phyloP scores from a whole-genome alignment of 2,113 vertebrate genomes.

The Brevimyrus niger region DNA sequence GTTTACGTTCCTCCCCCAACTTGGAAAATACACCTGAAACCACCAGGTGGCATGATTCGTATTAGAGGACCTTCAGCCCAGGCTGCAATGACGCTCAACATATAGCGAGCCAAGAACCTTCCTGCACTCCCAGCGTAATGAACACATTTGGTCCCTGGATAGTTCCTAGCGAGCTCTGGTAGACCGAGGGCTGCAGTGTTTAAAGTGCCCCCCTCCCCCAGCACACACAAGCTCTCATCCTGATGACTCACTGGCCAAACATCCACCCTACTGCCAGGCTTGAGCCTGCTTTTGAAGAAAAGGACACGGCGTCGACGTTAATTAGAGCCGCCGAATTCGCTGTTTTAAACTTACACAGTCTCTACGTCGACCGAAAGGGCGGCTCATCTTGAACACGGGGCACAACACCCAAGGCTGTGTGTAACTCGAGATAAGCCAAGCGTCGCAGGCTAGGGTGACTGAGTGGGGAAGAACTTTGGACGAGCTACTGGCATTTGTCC shows the following conservation, averaged over 20 bases:
- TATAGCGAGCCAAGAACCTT: background rate
- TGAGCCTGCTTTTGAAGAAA: background rate
- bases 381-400: background rate
- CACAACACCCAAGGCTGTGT: background rate
- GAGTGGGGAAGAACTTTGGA: conserved; percentile 4
- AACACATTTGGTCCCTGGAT: background rate
- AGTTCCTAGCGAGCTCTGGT: background rate
- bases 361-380: background rate
- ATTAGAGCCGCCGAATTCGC: background rate
- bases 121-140: background rate
- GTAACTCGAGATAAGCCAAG: conserved; percentile 15
- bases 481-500: background rate
- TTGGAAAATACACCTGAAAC: background rate
- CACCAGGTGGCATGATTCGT: conserved; percentile 1
- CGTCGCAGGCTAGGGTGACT: background rate
- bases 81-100: background rate
- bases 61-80: background rate
- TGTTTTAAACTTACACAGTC: background rate
- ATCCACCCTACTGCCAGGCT: background rate
- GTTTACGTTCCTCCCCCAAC: background rate
- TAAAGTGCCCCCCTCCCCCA: background rate
- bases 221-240: background rate
- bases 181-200: background rate
- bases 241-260: background rate
- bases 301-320: background rate